These are phyloP conservation scores for Pantherophis guttatus DNA, from an alignment of 2,113 vertebrate genomes.

Conservation along the genomic window DNA sequence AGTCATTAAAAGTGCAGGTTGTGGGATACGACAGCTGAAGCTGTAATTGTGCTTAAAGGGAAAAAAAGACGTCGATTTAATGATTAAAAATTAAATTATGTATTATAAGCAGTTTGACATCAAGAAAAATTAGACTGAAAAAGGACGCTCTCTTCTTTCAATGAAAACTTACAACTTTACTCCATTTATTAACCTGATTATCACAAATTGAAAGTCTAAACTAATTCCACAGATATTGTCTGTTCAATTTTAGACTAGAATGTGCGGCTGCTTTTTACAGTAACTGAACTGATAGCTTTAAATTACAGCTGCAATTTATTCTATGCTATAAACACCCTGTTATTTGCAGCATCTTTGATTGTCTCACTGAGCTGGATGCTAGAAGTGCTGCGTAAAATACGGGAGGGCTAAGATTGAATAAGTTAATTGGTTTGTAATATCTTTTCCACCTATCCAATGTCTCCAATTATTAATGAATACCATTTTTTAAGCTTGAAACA, in stretches of 20 bases:
- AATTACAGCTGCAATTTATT: slow-evolving; percentile 43
- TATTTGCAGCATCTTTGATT: slow-evolving; percentile 43
- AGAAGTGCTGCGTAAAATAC: slow-evolving; percentile 41
- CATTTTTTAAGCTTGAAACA: slow-evolving; percentile 41
- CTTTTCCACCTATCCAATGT: slow-evolving; percentile 30
- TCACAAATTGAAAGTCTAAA: slow-evolving; percentile 42
- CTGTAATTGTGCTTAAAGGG: neutral
- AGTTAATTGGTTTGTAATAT: slow-evolving; percentile 43
- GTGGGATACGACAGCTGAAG: neutral
- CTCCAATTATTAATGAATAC: slow-evolving; percentile 35
- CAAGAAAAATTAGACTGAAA: neutral
- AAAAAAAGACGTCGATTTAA: neutral
- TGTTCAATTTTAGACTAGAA: slow-evolving; percentile 24
- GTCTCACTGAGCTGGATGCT: slow-evolving; percentile 31
- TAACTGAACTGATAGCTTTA: neutral
- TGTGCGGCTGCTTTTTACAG: slow-evolving; percentile 7
- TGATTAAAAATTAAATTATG: neutral
- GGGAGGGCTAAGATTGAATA: too few species aligned
- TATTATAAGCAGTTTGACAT: neutral
- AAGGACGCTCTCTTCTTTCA: neutral
- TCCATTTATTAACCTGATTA: neutral
- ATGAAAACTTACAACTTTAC: neutral
- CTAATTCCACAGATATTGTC: slow-evolving; percentile 15
- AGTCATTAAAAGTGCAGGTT: neutral
- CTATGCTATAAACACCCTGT: slow-evolving; percentile 17